Conservation (phyloP, 2,888 invertebrate genomes). For the Gibbula magus region DNA sequence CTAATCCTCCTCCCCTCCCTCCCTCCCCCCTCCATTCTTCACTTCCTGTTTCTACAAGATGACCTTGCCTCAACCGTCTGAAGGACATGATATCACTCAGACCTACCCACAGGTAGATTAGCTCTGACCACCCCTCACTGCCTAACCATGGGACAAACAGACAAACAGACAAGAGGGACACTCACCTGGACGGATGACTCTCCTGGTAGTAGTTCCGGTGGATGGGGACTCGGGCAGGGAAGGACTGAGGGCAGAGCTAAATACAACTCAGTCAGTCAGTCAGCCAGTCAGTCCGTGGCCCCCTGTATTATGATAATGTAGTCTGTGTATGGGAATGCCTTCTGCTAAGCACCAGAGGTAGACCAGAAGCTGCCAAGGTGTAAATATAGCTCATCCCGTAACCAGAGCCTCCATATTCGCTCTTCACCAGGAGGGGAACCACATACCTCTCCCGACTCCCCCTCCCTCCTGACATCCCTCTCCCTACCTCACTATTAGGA, state of each 20-base stretch:
- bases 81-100: too few species aligned
- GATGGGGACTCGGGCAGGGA: background rate
- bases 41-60: too few species aligned
- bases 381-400: constrained; percentile 16
- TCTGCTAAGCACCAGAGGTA: constrained; percentile 3
- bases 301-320: constrained; percentile 2
- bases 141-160: too few species aligned
- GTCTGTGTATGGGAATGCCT: constrained; percentile 13
- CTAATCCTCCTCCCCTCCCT: too few species aligned
- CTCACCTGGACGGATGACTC: background rate
- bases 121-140: too few species aligned
- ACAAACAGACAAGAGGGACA: background rate
- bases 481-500: constrained; percentile 7
- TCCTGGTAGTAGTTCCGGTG: background rate
- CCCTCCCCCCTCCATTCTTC: too few species aligned
- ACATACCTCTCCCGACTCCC: background rate
- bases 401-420: background rate
- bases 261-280: background rate
- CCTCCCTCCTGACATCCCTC: constrained; percentile 3
- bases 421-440: background rate
- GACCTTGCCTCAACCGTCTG: too few species aligned
- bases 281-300: background rate
- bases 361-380: constrained; percentile 3
- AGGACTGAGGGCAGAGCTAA: background rate
- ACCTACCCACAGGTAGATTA: too few species aligned